These are phyloP conservation scores for Brachyalestes nurse DNA, from an alignment of 2,797 vertebrate genomes.

Conservation along the genomic window DNA sequence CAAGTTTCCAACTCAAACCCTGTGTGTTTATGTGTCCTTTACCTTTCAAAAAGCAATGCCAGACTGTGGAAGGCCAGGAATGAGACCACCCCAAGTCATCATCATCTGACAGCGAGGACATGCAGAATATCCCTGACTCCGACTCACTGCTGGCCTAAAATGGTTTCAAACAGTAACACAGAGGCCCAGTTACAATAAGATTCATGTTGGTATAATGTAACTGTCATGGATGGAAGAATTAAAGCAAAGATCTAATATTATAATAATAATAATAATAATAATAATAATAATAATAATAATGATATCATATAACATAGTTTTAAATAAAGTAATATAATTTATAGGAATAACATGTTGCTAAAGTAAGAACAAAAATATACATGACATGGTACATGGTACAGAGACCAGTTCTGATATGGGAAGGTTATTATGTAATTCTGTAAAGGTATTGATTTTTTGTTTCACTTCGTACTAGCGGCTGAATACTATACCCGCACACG, in stretches of 20 bases:
- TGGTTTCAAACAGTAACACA: slow-evolving; percentile 35
- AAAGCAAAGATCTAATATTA: background rate
- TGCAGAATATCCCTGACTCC: slow-evolving; percentile 95
- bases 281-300: background rate
- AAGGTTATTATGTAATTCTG: background rate
- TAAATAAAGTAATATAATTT: background rate
- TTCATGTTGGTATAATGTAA: background rate
- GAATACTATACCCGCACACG: slow-evolving; percentile 76
- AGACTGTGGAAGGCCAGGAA: slow-evolving; percentile 95
- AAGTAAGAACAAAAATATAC: background rate
- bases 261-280: no score
- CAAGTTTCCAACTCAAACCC: background rate
- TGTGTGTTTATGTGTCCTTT: slow-evolving; percentile 35
- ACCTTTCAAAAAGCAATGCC: slow-evolving; percentile 99
- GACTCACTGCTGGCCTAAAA: slow-evolving; percentile 92
- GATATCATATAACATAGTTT: no score
- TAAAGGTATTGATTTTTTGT: background rate
- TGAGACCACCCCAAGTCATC: slow-evolving; percentile 99
- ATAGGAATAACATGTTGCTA: background rate
- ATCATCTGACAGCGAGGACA: slow-evolving; percentile 96
- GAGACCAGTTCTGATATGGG: background rate
- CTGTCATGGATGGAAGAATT: background rate
- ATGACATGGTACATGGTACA: background rate
- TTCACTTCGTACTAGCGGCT: background rate
- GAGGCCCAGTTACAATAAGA: slow-evolving; percentile 25